phyloP scores from a whole-genome alignment of 2,113 vertebrate genomes.

The Lynx canadensis region DNA sequence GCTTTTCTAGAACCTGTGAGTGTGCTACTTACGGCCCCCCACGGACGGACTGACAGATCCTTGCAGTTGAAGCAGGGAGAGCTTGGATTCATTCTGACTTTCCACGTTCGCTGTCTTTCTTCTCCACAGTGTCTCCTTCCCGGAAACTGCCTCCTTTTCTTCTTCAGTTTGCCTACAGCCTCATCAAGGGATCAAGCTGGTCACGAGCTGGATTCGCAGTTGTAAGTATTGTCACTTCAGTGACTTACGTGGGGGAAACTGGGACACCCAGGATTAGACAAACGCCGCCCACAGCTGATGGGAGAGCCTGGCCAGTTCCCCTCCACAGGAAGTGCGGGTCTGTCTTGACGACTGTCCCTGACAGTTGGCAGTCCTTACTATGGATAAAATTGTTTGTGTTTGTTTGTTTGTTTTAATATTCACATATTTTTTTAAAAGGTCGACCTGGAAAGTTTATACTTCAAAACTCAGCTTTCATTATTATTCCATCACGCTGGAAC shows the following conservation, averaged over 20 bases:
- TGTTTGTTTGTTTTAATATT: no score
- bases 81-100: not conserved
- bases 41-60: not conserved
- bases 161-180: not conserved
- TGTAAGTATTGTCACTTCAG: no score
- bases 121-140: not conserved
- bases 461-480: not conserved
- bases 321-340: not conserved
- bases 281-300: accelerated
- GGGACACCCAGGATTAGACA: no score
- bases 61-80: not conserved
- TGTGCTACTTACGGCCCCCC: accelerated
- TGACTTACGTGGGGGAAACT: accelerated
- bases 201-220: accelerated
- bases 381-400: not conserved
- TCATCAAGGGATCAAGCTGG: not conserved
- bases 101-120: not conserved
- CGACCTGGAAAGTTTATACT: not conserved
- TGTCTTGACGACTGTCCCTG: no score
- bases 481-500: not conserved
- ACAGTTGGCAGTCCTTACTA: no score
- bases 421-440: not conserved
- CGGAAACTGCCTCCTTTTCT: not conserved
- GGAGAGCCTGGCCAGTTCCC: accelerated
- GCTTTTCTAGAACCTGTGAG: not conserved